Conservation (phyloP, 2,888 invertebrate species). For the Rhagonycha fulva region DNA sequence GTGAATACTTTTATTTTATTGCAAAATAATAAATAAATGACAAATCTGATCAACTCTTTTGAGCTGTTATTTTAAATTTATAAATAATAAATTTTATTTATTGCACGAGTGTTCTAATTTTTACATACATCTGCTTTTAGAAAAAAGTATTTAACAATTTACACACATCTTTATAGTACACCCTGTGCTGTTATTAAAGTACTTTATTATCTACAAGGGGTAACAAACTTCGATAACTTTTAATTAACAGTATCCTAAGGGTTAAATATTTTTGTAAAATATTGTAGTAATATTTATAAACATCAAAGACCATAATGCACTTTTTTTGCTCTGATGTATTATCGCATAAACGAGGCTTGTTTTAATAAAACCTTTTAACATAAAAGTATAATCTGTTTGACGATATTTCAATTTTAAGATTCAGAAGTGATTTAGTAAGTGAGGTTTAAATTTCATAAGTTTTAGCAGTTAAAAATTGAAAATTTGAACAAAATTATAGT, state of each 20-base stretch:
- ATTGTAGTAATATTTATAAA: background rate
- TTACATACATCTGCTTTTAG: background rate
- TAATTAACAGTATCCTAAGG: background rate
- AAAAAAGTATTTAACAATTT: background rate
- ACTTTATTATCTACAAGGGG: background rate
- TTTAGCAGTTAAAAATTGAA: background rate
- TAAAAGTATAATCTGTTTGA: no score
- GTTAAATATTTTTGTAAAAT: background rate
- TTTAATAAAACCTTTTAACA: no score
- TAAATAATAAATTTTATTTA: background rate
- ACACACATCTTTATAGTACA: background rate
- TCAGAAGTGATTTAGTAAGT: background rate
- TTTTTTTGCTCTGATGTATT: background rate
- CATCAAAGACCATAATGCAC: background rate
- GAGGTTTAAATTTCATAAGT: background rate
- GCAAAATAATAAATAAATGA: background rate
- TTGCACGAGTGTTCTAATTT: background rate
- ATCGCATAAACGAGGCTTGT: background rate
- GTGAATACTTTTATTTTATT: background rate
- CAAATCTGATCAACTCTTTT: background rate
- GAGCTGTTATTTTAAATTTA: background rate
- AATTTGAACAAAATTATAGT: background rate
- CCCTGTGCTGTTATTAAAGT: background rate
- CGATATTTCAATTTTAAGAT: no score
- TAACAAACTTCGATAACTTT: background rate